Conservation (phyloP, 2,888 invertebrate genomes). For the Carterocephalus palaemon region DNA sequence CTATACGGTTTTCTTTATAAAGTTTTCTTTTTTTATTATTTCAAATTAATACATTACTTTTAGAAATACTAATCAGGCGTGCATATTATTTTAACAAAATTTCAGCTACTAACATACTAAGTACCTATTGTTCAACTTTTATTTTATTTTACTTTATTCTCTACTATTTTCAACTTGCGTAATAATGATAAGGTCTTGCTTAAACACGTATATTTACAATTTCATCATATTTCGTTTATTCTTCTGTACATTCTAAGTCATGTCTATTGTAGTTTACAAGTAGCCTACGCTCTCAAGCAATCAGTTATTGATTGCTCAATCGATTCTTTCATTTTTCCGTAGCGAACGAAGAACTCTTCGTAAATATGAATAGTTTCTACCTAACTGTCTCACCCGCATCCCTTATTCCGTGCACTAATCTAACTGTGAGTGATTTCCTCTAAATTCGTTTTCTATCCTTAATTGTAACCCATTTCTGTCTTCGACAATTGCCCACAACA, state of each 20-base stretch:
- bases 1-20: slow-evolving; percentile 10
- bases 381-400: slow-evolving; percentile 74
- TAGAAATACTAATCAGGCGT: background rate
- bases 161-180: slow-evolving; percentile 2
- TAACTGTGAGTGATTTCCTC: slow-evolving; percentile 75
- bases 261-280: slow-evolving; percentile 6
- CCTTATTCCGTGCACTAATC: slow-evolving; percentile 69
- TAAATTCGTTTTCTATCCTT: slow-evolving; percentile 65
- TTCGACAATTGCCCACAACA: slow-evolving; percentile 65
- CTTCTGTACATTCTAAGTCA: slow-evolving; percentile 8
- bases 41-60: slow-evolving; percentile 6
- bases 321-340: slow-evolving; percentile 62
- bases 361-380: slow-evolving; percentile 71
- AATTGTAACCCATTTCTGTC: slow-evolving; percentile 58
- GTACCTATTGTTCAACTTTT: too few species aligned
- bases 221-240: slow-evolving; percentile 7
- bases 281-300: slow-evolving; percentile 25
- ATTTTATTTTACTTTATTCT: slow-evolving; percentile 4
- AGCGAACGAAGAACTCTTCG: slow-evolving; percentile 66
- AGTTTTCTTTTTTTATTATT: slow-evolving; percentile 1
- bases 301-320: slow-evolving; percentile 57
- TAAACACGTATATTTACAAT: slow-evolving; percentile 2
- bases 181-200: slow-evolving; percentile 1
- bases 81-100: background rate
- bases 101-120: background rate